Percentiles rank a stretch among this genome's conserved stretches.
These are phyloP conservation scores for Pogonophryne albipinna DNA, from an alignment of 2,797 vertebrate species.

Conservation along the genomic window DNA sequence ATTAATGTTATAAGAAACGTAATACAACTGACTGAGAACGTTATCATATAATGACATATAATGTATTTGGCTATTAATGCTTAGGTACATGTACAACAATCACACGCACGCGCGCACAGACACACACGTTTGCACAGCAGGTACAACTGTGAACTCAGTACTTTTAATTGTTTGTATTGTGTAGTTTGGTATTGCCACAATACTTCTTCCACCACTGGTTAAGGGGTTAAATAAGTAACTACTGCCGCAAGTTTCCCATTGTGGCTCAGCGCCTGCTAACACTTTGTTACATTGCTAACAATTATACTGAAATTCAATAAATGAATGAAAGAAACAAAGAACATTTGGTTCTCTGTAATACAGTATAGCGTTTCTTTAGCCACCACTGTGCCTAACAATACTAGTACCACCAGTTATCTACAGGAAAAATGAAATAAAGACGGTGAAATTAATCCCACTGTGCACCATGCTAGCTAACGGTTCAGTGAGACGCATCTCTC, in stretches of 20 bases:
- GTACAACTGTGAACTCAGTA: not conserved
- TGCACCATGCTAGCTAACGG: slow-evolving; percentile 6
- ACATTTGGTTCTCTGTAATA: not conserved
- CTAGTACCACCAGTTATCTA: accelerated
- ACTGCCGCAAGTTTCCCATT: not conserved
- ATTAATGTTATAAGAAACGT: not conserved
- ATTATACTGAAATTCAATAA: not conserved
- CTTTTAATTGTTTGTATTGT: not conserved
- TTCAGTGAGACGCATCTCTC: slow-evolving; percentile 21
- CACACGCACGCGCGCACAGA: not conserved
- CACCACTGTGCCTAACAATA: not conserved
- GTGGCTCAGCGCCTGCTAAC: slow-evolving; percentile 34
- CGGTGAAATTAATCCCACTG: slow-evolving; percentile 23
- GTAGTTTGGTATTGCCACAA: too few species aligned
- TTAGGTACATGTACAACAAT: not conserved
- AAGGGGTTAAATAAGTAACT: not conserved
- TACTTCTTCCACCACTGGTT: not conserved
- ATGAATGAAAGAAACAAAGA: slow-evolving; percentile 17
- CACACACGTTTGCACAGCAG: not conserved
- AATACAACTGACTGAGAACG: not conserved
- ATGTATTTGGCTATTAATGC: not conserved
- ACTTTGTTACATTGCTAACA: not conserved
- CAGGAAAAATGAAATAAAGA: not conserved
- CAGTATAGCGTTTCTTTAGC: not conserved
- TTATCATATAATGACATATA: not conserved